Percentiles rank a stretch among this genome's conserved stretches.
Conservation (phyloP, 2,888 invertebrate genomes). For the Drosophila atripex region DNA sequence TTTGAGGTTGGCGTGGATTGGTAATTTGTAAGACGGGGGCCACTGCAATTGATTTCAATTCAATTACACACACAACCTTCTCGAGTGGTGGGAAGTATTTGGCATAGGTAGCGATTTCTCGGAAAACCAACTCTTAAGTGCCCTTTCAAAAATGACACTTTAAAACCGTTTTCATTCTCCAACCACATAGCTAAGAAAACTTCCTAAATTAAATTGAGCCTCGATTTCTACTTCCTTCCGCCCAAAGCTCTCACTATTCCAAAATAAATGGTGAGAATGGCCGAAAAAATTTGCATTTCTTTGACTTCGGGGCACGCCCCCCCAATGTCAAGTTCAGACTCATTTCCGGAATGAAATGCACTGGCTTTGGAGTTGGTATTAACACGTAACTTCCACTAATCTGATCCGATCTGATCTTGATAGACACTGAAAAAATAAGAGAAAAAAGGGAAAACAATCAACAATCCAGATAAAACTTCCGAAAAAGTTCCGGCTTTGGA, state of each 20-base stretch:
- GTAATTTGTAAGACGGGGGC: constrained; percentile 44
- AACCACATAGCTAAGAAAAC: constrained; percentile 12
- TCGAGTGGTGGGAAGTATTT: not conserved
- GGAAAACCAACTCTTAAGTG: not conserved
- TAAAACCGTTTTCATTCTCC: not conserved
- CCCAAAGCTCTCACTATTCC: constrained; percentile 11
- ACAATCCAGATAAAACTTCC: constrained; percentile 54
- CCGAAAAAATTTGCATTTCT: constrained; percentile 61
- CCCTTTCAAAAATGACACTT: not conserved
- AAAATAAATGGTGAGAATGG: constrained; percentile 32
- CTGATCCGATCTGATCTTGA: constrained; percentile 35
- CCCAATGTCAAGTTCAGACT: constrained; percentile 70
- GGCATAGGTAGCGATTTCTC: not conserved
- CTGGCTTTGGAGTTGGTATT: not conserved
- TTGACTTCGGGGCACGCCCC: constrained; percentile 31
- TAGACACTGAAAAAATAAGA: not conserved
- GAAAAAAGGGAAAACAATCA: constrained; percentile 22
- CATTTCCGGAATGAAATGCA: constrained; percentile 56
- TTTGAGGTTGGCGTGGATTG: constrained; percentile 38
- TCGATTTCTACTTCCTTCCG: constrained; percentile 62
- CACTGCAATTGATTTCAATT: constrained; percentile 63
- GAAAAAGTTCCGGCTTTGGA: constrained; percentile 67
- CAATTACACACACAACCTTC: constrained; percentile 22
- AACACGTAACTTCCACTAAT: constrained; percentile 24
- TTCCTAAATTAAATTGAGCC: constrained; percentile 9